Base-by-base conservation (phyloP, 2,797 vertebrate genomes). In the Octomys mimax region DNA sequence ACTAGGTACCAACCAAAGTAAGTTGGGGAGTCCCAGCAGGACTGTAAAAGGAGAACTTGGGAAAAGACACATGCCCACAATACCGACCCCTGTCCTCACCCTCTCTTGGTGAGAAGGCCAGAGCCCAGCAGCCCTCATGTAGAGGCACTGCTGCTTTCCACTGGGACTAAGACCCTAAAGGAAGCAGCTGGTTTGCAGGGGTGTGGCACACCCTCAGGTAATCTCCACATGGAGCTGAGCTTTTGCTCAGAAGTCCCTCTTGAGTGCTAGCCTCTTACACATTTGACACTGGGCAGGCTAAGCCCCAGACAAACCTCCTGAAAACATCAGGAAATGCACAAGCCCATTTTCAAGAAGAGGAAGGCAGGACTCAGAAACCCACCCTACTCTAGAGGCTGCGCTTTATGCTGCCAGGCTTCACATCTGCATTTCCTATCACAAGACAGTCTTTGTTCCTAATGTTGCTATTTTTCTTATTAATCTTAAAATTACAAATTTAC, bases 1-100 rank as follows among this genome's bases (percentile, higher is more conserved):
- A 92, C 96, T 88, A 98, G 95, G 98, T 98, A 98, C 98, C 97
- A 97, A 97, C 46, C 87, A 95, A 98, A 97, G 96, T 78, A 6
- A 11, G 92, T 94, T 91, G 80, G 96, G 95, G 96, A 88, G 96
- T 96, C 97, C 98, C 97, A 49, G 97, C 26, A 97, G 97, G 92
- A 89, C 92, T 80, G 70, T 88, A 68, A 92, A 92, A 97, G 92
- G 95, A 96, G 95, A 98, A 89, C 81, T 93, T 95, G 94, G 96
- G 87, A 92, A 86, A 96, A 87, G 22, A 70, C 77, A 92, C 0
- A 31, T 95, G 84, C 91, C 88, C 82, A 79, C 33, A 61, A 77
- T 73, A 70, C 26, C 52, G 95, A 96, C 87, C 95, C 89, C 91
- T 87, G 78, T 86, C 92, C 85, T 89, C 33, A 59, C n/a, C 42